Conservation (phyloP, 2,888 invertebrate species). For the Drosophila colorata region DNA sequence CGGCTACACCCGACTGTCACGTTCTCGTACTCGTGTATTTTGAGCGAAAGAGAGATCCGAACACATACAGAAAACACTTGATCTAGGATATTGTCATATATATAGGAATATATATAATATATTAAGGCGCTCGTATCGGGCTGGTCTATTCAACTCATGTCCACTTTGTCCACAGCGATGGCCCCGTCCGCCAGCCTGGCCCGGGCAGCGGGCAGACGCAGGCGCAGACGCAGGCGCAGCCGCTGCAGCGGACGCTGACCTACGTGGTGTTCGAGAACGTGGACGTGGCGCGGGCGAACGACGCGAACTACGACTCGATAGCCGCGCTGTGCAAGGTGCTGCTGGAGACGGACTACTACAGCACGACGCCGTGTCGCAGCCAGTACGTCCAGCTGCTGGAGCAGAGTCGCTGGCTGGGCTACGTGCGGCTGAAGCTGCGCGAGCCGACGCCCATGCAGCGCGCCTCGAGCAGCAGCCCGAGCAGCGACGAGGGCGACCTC, state of each 20-base stretch:
- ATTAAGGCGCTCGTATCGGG: too few relatives aligned
- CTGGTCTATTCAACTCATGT: background rate
- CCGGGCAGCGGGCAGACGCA: too few relatives aligned
- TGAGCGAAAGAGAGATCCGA: too few relatives aligned
- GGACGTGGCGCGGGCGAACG: slow-evolving; percentile 89
- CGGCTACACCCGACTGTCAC: too few relatives aligned
- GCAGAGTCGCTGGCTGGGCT: slow-evolving; percentile 83
- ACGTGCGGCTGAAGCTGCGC: slow-evolving; percentile 81
- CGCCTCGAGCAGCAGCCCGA: slow-evolving; percentile 1
- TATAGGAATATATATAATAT: too few relatives aligned
- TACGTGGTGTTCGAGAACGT: slow-evolving; percentile 91
- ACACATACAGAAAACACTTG: too few relatives aligned
- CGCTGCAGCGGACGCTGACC: slow-evolving; percentile 88
- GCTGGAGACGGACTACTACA: slow-evolving; percentile 85
- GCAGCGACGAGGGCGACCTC: slow-evolving; percentile 13
- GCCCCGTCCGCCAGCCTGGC: too few relatives aligned
- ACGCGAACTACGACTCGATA: slow-evolving; percentile 86
- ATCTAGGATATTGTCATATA: too few relatives aligned
- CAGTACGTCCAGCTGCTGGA: slow-evolving; percentile 74
- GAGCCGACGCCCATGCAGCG: slow-evolving; percentile 59
- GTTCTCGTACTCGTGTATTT: too few relatives aligned
- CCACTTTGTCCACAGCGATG: slow-evolving; percentile 46
- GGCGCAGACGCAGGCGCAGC: slow-evolving; percentile 84
- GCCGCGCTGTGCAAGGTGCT: slow-evolving; percentile 88
- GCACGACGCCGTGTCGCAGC: slow-evolving; percentile 76